Conservation (phyloP, 2,888 invertebrate genomes). For the Keiferia lycopersicella region DNA sequence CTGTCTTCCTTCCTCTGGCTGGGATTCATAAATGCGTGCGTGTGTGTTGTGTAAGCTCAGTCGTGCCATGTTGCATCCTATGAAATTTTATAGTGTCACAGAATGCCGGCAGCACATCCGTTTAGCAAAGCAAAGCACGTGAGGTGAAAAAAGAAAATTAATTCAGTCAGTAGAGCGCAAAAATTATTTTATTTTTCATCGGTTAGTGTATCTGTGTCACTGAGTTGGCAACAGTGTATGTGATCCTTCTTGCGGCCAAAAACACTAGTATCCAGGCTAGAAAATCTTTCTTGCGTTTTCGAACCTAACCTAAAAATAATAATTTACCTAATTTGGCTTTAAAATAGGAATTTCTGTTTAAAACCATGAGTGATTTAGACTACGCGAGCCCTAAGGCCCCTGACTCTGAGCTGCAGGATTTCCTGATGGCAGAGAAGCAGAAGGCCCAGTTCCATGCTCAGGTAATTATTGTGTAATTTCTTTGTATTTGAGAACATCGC, state of each 20-base stretch:
- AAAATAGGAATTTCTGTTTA: slow-evolving; percentile 22
- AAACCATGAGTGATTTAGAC: slow-evolving; percentile 66
- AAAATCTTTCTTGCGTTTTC: not conserved
- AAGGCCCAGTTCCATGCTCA: slow-evolving; percentile 94
- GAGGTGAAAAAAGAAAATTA: no score
- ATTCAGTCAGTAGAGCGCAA: no score
- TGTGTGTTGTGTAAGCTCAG: no score
- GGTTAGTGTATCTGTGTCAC: not conserved
- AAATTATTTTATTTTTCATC: no score
- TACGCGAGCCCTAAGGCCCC: slow-evolving; percentile 64
- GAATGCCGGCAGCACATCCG: no score
- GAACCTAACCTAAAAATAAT: not conserved
- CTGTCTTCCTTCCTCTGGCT: no score
- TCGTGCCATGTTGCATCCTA: no score
- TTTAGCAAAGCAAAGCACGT: no score
- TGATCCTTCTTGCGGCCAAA: no score
- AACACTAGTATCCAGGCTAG: not conserved
- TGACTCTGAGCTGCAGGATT: slow-evolving; percentile 92
- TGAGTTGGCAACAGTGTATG: not conserved
- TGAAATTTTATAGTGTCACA: no score
- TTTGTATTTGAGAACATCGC: not conserved
- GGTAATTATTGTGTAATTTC: slow-evolving; percentile 69
- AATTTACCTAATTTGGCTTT: slow-evolving; percentile 15
- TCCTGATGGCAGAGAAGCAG: slow-evolving; percentile 91
- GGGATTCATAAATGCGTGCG: no score